A percentile compares a stretch with the other conserved stretches of the same genome.
Evolutionary conservation across 2,888 invertebrate species (phyloP).

Genomic region (Brachyptera risi): DNA sequence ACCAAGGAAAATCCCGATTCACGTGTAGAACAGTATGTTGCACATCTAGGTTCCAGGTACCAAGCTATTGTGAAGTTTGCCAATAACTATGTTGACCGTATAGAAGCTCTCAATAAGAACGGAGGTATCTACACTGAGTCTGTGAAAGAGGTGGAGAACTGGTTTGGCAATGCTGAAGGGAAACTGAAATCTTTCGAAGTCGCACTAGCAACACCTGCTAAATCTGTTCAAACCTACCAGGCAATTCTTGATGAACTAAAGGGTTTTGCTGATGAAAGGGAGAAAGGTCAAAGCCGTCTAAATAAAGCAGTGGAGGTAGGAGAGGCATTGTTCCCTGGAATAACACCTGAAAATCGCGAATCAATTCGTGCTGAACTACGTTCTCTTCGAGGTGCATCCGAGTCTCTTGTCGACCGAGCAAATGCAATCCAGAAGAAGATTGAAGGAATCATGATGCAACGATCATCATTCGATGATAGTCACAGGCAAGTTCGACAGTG

Average conservation of each 20-base stretch:
- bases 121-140: constrained; percentile 64
- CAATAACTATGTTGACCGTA: constrained; percentile 63
- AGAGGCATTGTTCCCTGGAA: constrained; percentile 80
- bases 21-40: constrained; percentile 73
- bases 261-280: constrained; percentile 66
- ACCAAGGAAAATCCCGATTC: constrained; percentile 76
- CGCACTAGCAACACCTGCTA: constrained; percentile 64
- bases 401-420: constrained; percentile 77
- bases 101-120: constrained; percentile 66
- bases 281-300: constrained; percentile 71
- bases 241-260: constrained; percentile 73
- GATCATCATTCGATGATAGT: constrained; percentile 91
- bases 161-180: constrained; percentile 71
- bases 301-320: constrained; percentile 81
- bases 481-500: constrained; percentile 82
- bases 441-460: constrained; percentile 82
- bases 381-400: constrained; percentile 74
- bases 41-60: constrained; percentile 71
- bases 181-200: constrained; percentile 65
- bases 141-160: constrained; percentile 66
- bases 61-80: constrained; percentile 69
- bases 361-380: constrained; percentile 76
- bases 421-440: constrained; percentile 82
- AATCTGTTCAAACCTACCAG: constrained; percentile 61
- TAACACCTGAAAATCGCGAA: constrained; percentile 84